Evolutionary conservation across 2,113 vertebrate genomes (phyloP).

Genomic region (Sus scrofa): T2T-Sscrofa CM000822.6:50541001-50541500

Average conservation of each 20-base stretch:
- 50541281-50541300: background rate
- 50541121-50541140: no score
- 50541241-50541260: no score
- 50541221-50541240: no score
- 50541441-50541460: background rate
- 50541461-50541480: background rate
- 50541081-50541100: no score
- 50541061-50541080: no score
- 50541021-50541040: background rate
- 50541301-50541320: background rate
- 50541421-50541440: background rate
- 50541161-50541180: no score
- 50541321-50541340: background rate
- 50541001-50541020: background rate
- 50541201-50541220: no score
- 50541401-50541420: background rate
- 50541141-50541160: no score
- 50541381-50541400: background rate
- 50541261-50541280: no score
- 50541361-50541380: background rate
- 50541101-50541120: no score
- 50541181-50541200: no score
- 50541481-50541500: background rate
- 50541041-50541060: no score
- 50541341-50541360: background rate